Percentiles rank a stretch among this genome's conserved stretches.
phyloP scores from a whole-genome alignment of 1,140 invertebrate species.

The Calliphora vicina region DNA sequence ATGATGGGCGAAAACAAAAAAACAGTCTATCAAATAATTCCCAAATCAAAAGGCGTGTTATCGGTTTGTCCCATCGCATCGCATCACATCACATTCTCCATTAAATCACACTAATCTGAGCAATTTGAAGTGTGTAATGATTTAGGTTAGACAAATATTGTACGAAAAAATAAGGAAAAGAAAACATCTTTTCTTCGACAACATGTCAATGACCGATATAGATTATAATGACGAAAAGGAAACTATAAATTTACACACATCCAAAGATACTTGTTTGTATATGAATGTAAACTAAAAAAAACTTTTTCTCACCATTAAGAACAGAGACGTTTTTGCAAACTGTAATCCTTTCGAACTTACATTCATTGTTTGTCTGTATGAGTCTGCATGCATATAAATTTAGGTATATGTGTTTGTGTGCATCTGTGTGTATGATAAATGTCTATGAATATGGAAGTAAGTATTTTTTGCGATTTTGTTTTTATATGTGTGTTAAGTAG shows the following conservation, averaged over 20 bases:
- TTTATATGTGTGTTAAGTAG: background rate
- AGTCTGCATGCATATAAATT: too few species aligned
- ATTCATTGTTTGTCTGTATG: background rate
- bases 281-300: background rate
- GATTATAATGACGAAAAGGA: background rate
- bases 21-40: background rate
- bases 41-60: background rate
- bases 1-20: background rate
- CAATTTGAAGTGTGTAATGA: slow-evolving; percentile 7
- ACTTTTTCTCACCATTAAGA: slow-evolving; percentile 11
- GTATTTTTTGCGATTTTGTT: background rate
- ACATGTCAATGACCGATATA: slow-evolving; percentile 1
- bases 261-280: background rate
- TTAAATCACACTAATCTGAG: slow-evolving; percentile 8
- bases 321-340: background rate
- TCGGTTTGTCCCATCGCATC: background rate
- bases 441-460: background rate
- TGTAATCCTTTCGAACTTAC: background rate
- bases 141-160: background rate
- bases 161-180: background rate
- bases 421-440: background rate
- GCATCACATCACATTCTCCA: background rate
- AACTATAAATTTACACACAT: too few species aligned
- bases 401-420: background rate
- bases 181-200: background rate